These are phyloP conservation scores for Larimichthys polyactis DNA, from an alignment of 2,113 vertebrate genomes.

Conservation along the genomic window DNA sequence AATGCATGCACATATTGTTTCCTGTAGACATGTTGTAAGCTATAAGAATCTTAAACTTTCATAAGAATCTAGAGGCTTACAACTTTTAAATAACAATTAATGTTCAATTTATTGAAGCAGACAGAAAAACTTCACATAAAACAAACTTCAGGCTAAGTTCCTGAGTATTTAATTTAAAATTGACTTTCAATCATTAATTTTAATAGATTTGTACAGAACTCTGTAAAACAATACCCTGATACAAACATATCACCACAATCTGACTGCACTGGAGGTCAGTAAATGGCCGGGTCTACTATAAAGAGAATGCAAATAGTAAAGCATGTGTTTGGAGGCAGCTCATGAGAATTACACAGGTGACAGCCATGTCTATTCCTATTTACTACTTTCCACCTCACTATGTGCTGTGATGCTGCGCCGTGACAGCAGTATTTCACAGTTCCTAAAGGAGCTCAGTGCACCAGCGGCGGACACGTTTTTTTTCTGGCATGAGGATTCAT, in stretches of 20 bases:
- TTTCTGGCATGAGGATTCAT: conserved; percentile 50
- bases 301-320: background rate
- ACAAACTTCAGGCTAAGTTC: background rate
- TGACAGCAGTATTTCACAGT: conserved; percentile 59
- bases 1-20: background rate
- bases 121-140: background rate
- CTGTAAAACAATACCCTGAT: background rate
- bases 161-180: background rate
- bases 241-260: background rate
- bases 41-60: too few relatives aligned
- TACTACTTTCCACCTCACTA: conserved; percentile 31
- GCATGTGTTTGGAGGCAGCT: conserved; percentile 20
- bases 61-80: too few relatives aligned
- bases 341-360: conserved; percentile 43
- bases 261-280: background rate
- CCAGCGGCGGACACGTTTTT: conserved; percentile 43
- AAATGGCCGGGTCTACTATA: background rate
- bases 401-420: conserved; percentile 34
- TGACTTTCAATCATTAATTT: background rate
- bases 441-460: conserved; percentile 53
- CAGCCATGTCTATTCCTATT: conserved; percentile 58
- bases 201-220: background rate
- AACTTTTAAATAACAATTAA: background rate
- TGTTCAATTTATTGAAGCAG: background rate
- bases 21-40: too few relatives aligned